Percentiles rank a stretch among this genome's conserved stretches.
These are phyloP conservation scores for Epicauta chinensis DNA, from an alignment of 1,140 invertebrate genomes.

Conservation along the genomic window DNA sequence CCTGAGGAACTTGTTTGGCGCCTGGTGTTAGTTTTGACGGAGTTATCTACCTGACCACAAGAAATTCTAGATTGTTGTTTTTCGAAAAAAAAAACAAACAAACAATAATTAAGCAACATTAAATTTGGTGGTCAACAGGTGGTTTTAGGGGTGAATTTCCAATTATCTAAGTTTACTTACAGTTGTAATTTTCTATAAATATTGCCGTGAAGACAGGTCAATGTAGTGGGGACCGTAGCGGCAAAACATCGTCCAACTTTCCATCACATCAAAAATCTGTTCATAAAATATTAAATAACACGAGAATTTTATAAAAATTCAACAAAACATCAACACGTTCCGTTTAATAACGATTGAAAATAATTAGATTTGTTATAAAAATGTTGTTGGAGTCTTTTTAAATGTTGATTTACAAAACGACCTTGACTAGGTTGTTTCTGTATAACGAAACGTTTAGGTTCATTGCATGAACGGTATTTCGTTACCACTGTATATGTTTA, in stretches of 20 bases:
- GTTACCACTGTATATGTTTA: slow-evolving; percentile 17
- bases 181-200: slow-evolving; percentile 23
- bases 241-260: slow-evolving; percentile 32
- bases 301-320: slow-evolving; percentile 4
- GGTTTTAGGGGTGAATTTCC: too few relatives aligned
- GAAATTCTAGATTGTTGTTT: too few relatives aligned
- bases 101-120: too few relatives aligned
- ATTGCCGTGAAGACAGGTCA: slow-evolving; percentile 18
- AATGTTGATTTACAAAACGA: slow-evolving; percentile 23
- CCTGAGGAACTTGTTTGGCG: too few relatives aligned
- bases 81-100: too few relatives aligned
- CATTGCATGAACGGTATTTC: slow-evolving; percentile 27
- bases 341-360: too few relatives aligned
- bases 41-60: too few relatives aligned
- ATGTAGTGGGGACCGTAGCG: slow-evolving; percentile 17
- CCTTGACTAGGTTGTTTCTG: slow-evolving; percentile 31
- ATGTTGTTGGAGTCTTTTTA: too few relatives aligned
- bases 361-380: too few relatives aligned
- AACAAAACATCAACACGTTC: too few relatives aligned
- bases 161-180: slow-evolving; percentile 9
- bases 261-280: slow-evolving; percentile 34
- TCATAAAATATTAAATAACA: slow-evolving; percentile 28
- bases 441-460: slow-evolving; percentile 23
- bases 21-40: too few relatives aligned
- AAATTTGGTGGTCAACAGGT: too few relatives aligned